phyloP scores from a whole-genome alignment of 2,113 vertebrate genomes.

The Cyphomyrus discorhynchus region DNA sequence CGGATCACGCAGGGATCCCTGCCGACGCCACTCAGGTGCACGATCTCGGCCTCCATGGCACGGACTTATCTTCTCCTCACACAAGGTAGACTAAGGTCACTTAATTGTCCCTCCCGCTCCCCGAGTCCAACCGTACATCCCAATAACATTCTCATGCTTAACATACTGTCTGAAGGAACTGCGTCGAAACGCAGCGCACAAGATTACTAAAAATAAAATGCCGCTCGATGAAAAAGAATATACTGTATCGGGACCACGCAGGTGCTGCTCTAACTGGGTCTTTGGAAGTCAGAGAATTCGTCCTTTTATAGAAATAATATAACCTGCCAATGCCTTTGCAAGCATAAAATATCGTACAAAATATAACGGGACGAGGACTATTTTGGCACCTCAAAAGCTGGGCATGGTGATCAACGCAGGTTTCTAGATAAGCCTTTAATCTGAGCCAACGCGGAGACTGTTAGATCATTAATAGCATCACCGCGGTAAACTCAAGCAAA shows the following conservation, averaged over 20 bases:
- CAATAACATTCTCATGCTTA: not conserved
- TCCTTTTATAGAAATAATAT: not conserved
- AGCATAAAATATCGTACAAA: not conserved
- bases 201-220: not conserved
- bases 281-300: not conserved
- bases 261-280: not conserved
- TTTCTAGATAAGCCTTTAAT: not conserved
- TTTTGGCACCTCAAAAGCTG: not conserved
- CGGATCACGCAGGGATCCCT: not conserved
- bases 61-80: not conserved
- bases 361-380: not conserved
- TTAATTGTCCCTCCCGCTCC: not conserved
- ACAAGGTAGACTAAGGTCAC: not conserved
- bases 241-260: not conserved
- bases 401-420: not conserved
- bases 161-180: not conserved
- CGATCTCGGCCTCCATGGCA: too few relatives aligned
- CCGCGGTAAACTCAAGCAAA: not conserved
- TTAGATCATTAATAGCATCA: not conserved
- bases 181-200: not conserved
- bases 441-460: not conserved
- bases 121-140: not conserved
- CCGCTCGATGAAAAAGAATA: not conserved
- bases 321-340: not conserved
- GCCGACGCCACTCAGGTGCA: not conserved